Conservation (phyloP, 2,113 vertebrate species). For the Ptilorrhoa leucosticta region DNA sequence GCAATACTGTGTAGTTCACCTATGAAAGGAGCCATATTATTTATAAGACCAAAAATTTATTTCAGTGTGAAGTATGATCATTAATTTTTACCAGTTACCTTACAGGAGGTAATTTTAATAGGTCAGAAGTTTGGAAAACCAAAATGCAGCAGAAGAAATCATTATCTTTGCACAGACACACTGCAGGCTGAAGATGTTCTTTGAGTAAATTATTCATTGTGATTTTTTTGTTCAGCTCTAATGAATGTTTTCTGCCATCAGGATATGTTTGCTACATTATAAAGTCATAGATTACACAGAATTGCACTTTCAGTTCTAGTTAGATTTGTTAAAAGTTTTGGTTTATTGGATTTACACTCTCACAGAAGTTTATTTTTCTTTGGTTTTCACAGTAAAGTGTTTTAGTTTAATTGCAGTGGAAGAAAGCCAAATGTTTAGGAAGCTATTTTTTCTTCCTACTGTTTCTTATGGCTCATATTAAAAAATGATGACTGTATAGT, state of each 20-base stretch:
- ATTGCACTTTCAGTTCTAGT: background rate
- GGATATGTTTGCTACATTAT: background rate
- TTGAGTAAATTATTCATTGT: background rate
- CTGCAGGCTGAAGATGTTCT: background rate
- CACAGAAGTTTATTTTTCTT: background rate
- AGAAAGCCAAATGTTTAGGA: background rate
- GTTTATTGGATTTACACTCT: background rate
- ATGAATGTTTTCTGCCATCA: background rate
- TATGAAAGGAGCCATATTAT: background rate
- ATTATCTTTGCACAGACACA: background rate
- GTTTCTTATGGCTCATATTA: background rate
- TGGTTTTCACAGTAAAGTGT: background rate
- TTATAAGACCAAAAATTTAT: background rate
- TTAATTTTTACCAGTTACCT: background rate
- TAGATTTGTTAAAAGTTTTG: background rate
- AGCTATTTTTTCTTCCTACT: background rate
- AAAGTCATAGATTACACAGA: background rate
- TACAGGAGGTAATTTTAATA: background rate
- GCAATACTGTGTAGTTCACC: background rate
- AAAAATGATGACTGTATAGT: background rate
- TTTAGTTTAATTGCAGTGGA: background rate
- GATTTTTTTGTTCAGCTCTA: background rate
- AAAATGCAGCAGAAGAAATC: background rate
- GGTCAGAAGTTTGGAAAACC: background rate
- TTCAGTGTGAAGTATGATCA: background rate